These are phyloP conservation scores for Pyrocoelia pectoralis DNA, from an alignment of 2,888 invertebrate species.

Conservation along the genomic window DNA sequence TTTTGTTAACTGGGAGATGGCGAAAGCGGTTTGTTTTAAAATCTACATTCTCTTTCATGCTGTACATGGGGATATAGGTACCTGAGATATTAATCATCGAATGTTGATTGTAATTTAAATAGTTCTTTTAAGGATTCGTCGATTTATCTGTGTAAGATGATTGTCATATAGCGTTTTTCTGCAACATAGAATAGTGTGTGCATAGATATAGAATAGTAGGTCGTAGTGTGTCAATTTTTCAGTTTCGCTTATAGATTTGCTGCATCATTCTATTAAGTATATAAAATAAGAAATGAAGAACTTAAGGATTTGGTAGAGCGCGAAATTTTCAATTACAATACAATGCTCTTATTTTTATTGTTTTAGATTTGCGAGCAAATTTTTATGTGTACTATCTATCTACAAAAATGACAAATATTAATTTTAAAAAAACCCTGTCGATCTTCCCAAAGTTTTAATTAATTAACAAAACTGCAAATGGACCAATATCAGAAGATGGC, in stretches of 20 bases:
- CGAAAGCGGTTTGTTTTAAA: conserved; percentile 20
- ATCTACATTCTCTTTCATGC: conserved; percentile 54
- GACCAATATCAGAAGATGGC: too few species aligned
- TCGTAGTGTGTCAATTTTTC: conserved; percentile 40
- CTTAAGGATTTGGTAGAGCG: not conserved
- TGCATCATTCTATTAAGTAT: not conserved
- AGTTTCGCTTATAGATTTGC: conserved; percentile 31
- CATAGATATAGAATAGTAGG: conserved; percentile 34
- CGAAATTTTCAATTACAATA: not conserved
- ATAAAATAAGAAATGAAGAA: not conserved
- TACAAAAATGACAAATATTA: too few species aligned
- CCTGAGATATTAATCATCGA: conserved; percentile 60
- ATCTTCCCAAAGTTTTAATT: too few species aligned
- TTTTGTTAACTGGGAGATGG: conserved; percentile 28
- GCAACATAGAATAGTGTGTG: conserved; percentile 33
- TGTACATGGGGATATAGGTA: conserved; percentile 54
- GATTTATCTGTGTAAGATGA: conserved; percentile 42
- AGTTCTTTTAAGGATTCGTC: conserved; percentile 32
- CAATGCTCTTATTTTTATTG: too few species aligned
- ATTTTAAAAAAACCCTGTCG: too few species aligned
- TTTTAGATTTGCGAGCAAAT: too few species aligned
- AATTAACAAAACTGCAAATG: too few species aligned
- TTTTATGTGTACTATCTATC: too few species aligned
- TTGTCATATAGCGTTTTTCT: conserved; percentile 41
- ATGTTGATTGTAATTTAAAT: conserved; percentile 52